A percentile compares a stretch with the other conserved stretches of the same genome.
Conservation (phyloP, 2,888 invertebrate genomes). For the Tryphoninae sp. region DNA sequence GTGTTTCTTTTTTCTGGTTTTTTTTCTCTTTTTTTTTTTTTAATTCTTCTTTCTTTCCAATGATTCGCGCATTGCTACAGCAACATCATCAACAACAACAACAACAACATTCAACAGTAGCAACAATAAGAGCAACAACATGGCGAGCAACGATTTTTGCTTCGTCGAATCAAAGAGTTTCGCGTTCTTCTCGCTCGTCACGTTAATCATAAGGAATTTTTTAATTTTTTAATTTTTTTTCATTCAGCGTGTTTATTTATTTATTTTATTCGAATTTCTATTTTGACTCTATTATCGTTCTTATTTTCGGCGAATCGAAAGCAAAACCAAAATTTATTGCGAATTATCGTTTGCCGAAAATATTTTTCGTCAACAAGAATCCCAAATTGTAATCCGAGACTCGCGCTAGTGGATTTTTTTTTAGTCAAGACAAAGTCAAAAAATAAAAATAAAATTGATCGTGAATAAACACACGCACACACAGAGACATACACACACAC, state of each 20-base stretch:
- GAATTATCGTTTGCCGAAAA: conserved; percentile 29
- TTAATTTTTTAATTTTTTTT: not conserved
- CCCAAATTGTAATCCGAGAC: conserved; percentile 3
- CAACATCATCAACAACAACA: not conserved
- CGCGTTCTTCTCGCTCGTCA: conserved; percentile 19
- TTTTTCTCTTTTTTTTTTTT: not conserved
- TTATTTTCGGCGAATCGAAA: not conserved
- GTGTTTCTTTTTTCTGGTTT: not conserved
- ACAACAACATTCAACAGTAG: not conserved
- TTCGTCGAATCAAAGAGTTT: not conserved
- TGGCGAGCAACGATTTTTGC: not conserved
- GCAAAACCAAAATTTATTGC: conserved; percentile 30
- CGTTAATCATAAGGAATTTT: conserved; percentile 10
- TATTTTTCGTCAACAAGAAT: conserved; percentile 19
- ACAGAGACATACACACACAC: not conserved
- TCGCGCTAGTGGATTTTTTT: too few species aligned
- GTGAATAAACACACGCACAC: conserved; percentile 5
- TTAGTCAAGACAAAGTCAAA: not conserved
- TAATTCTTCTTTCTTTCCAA: not conserved
- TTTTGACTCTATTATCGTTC: too few species aligned
- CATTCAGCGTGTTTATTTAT: too few species aligned
- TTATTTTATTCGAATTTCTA: too few species aligned
- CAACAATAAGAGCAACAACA: not conserved
- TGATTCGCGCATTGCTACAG: not conserved
- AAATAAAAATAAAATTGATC: not conserved